A percentile compares a stretch with the other conserved stretches of the same genome.
Conservation (phyloP, 2,888 invertebrate species). For the Nesidiocoris tenuis region DNA sequence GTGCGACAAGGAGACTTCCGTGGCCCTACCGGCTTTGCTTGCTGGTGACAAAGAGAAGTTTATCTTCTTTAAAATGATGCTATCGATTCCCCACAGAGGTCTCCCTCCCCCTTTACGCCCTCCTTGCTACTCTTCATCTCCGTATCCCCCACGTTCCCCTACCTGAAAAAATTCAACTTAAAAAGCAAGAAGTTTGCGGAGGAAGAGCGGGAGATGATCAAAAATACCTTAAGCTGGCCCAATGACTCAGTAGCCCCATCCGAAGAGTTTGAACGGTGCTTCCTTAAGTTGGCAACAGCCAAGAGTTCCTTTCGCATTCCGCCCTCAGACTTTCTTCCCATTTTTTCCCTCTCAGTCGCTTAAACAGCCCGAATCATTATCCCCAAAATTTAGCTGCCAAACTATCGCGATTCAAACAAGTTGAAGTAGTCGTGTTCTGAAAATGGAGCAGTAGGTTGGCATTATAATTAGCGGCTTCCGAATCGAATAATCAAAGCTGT, state of each 20-base stretch:
- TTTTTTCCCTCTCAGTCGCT: neutral
- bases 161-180: neutral
- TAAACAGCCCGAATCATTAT: neutral
- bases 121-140: neutral
- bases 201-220: neutral
- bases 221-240: neutral
- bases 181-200: neutral
- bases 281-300: neutral
- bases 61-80: neutral
- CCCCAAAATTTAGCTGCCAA: neutral
- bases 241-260: neutral
- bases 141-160: no score
- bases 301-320: neutral
- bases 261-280: neutral
- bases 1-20: neutral
- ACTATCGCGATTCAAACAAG: neutral
- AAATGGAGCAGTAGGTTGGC: neutral
- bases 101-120: neutral
- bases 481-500: neutral
- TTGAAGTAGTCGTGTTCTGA: neutral
- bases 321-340: neutral
- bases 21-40: neutral
- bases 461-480: neutral
- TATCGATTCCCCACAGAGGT: neutral
- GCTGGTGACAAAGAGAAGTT: neutral